A percentile compares a stretch with the other conserved stretches of the same genome.
Evolutionary conservation across 2,113 vertebrate genomes (phyloP).

Genomic region (Noctilio leporinus): DNA sequence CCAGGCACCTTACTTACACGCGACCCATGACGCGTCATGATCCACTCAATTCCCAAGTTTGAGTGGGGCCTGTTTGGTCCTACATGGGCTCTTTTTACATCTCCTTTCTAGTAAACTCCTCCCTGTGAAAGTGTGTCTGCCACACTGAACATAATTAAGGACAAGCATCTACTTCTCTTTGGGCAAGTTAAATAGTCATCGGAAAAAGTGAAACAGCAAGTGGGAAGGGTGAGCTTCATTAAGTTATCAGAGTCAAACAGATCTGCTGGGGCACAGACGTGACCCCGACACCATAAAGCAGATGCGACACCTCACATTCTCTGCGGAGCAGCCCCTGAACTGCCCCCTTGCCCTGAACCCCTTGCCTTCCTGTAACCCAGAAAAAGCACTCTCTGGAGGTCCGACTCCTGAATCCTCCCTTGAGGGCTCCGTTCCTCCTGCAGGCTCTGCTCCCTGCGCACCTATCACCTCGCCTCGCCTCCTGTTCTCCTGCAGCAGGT

Average conservation of each 20-base stretch:
- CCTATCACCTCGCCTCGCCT: background rate
- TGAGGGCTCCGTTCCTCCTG: background rate
- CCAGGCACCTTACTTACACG: background rate
- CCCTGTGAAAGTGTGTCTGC: background rate
- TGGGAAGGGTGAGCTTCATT: background rate
- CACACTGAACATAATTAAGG: background rate
- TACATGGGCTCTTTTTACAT: background rate
- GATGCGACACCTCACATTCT: background rate
- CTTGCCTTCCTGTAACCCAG: background rate
- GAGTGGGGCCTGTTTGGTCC: background rate
- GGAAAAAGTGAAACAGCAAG: background rate
- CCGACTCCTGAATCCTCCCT: background rate
- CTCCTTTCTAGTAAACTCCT: background rate
- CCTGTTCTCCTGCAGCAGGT: background rate
- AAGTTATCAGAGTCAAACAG: background rate
- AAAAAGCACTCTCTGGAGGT: background rate
- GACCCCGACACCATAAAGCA: background rate
- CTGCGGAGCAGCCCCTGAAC: background rate
- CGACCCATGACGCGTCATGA: background rate
- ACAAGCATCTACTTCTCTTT: background rate
- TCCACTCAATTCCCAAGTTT: background rate
- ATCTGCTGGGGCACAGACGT: background rate
- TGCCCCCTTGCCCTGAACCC: too few species aligned
- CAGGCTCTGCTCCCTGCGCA: background rate
- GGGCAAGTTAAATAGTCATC: background rate